Evolutionary conservation across 2,113 vertebrate genomes (phyloP), one percentile per base, ranked within the genome.

Genomic region (Rhinolophus sinicus): DNA sequence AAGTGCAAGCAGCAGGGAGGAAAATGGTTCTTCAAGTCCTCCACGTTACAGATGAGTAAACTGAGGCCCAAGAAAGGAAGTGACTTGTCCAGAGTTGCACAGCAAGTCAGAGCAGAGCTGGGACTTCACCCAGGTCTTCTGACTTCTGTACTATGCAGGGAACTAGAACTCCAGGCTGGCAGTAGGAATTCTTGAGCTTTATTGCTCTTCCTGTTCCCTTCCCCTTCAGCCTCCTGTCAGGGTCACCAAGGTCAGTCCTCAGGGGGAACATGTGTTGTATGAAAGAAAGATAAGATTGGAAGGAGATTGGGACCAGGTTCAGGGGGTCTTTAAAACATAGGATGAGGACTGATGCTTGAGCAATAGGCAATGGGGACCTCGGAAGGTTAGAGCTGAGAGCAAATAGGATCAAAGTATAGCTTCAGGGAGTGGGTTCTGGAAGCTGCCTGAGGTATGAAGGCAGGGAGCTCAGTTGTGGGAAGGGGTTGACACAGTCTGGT

Each of bases 1-100:
- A 90, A 98, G 99, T 85, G 65, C 10, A 5, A 8, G n/a, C 54
- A 2, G 38, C 0, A 3, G n/a, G 19, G 52, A 21, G 38, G 72
- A 30, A 58, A 38, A 38, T 13, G 19, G 56, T 5, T 47, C 13
- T 62, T 22, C 16, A 21, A 13, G 58, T 40, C 10, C n/a, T 64
- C 64, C n/a, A 35, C 38, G 52, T 64, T 5, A 0, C 24, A 28
- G 58, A 15, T 54, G 73, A 67, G 28, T 21, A 80, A 56, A 92
- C 73, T 19, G 76, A 81, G 80, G 35, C 52, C 44, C 35, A 24
- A 13, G 19, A 4, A 67, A 70, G 26, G 80, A 50, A 81, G 2
- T 26, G 35, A 13, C n/a, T 58, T 24, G 72, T 35, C 76, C 8
- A 6, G 40, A 44, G 0, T 60, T 21, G 35, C 7, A 4, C 12